Conservation (phyloP, 2,888 invertebrate genomes). For the Drosophila paramelanica region DNA sequence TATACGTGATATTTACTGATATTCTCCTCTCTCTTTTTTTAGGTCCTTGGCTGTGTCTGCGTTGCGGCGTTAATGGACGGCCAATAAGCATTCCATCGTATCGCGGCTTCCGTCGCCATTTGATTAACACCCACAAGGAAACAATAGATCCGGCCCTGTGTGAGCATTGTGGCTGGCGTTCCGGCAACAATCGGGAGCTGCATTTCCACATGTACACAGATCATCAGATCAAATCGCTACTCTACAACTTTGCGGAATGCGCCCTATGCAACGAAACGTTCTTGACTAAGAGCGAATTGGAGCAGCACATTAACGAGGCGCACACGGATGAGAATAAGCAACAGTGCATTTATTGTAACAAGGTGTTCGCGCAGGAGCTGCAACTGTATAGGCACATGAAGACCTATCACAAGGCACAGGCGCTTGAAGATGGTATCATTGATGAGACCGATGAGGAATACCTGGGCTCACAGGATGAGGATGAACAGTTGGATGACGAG, state of each 20-base stretch:
- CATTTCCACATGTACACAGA: conserved; percentile 92
- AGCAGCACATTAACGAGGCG: conserved; percentile 88
- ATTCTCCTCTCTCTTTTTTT: neutral
- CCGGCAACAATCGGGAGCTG: conserved; percentile 90
- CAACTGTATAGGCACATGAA: conserved; percentile 91
- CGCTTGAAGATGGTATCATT: conserved; percentile 88
- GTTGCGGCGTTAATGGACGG: conserved; percentile 89
- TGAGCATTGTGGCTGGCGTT: conserved; percentile 93
- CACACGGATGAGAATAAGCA: conserved; percentile 85
- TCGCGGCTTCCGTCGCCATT: conserved; percentile 91
- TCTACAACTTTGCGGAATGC: conserved; percentile 92
- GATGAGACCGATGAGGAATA: conserved; percentile 86
- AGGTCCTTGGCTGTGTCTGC: conserved; percentile 92
- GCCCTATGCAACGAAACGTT: conserved; percentile 90
- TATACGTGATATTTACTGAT: too few species aligned
- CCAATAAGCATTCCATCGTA: conserved; percentile 91
- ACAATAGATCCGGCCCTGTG: conserved; percentile 91
- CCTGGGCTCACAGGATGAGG: conserved; percentile 75
- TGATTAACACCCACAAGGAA: conserved; percentile 92
- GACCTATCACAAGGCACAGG: conserved; percentile 88
- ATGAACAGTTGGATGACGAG: conserved; percentile 68
- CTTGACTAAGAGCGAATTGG: conserved; percentile 89
- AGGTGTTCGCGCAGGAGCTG: conserved; percentile 89
- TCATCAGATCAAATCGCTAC: conserved; percentile 91
- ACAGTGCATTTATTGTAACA: conserved; percentile 91